Evolutionary conservation across 2,888 invertebrate genomes (phyloP).

Genomic region (Chrysotoxum bicinctum): DNA sequence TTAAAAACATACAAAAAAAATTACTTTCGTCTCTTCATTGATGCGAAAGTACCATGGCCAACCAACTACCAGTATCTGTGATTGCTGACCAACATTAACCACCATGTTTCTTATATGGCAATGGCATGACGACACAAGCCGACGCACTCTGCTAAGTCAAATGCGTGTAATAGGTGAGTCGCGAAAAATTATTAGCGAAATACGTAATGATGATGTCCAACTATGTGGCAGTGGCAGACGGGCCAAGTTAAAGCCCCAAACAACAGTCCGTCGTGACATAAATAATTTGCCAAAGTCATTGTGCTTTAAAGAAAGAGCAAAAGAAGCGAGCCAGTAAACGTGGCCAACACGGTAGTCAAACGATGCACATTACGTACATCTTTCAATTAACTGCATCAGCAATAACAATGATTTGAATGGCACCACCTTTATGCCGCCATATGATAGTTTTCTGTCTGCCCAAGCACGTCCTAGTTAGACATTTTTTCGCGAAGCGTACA

Average conservation of each 20-base stretch:
- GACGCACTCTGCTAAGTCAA: slow-evolving; percentile 23
- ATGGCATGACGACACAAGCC: slow-evolving; percentile 12
- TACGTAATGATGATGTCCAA: slow-evolving; percentile 54
- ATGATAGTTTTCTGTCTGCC: slow-evolving; percentile 18
- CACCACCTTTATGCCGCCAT: slow-evolving; percentile 56
- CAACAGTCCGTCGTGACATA: slow-evolving; percentile 46
- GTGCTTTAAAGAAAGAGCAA: background rate
- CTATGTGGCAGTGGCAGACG: slow-evolving; percentile 30
- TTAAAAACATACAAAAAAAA: slow-evolving; percentile 3
- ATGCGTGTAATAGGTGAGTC: slow-evolving; percentile 44
- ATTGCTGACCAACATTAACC: slow-evolving; percentile 18
- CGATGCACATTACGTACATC: slow-evolving; percentile 22
- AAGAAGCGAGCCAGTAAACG: slow-evolving; percentile 6
- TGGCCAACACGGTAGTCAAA: slow-evolving; percentile 43
- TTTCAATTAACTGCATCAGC: slow-evolving; percentile 42
- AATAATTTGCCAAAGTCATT: slow-evolving; percentile 42
- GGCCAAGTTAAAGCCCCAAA: slow-evolving; percentile 4
- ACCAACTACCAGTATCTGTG: background rate
- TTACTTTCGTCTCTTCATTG: slow-evolving; percentile 48
- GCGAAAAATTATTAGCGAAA: slow-evolving; percentile 34
- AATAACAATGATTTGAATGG: slow-evolving; percentile 47
- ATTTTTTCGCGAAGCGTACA: slow-evolving; percentile 38
- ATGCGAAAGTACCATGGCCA: slow-evolving; percentile 32
- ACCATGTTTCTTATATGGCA: slow-evolving; percentile 21
- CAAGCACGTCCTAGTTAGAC: slow-evolving; percentile 29